phyloP scores from a whole-genome alignment of 2,888 invertebrate genomes.

The Euplexia lucipara region DNA sequence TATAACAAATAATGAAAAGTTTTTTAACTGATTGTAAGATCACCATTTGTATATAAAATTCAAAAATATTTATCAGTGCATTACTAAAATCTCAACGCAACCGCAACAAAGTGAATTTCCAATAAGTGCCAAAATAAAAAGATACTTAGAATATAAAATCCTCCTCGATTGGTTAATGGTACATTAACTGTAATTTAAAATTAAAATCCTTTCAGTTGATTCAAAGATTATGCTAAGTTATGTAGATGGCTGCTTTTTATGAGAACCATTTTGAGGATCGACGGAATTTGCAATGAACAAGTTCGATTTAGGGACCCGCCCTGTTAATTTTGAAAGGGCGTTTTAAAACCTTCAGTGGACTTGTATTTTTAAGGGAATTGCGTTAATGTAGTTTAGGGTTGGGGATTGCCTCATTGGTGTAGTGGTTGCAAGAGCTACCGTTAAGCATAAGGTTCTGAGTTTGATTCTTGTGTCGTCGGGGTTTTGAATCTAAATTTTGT shows the following conservation, averaged over 20 bases:
- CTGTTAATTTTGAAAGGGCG: constrained; percentile 59
- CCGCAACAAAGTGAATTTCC: constrained; percentile 39
- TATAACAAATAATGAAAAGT: too few relatives aligned
- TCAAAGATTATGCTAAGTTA: constrained; percentile 87
- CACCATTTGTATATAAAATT: not conserved
- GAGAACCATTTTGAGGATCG: constrained; percentile 70
- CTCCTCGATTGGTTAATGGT: constrained; percentile 71
- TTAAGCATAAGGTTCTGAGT: too few relatives aligned
- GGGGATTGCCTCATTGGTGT: not conserved
- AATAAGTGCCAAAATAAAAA: constrained; percentile 52
- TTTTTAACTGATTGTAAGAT: not conserved
- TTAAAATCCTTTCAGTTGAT: constrained; percentile 86
- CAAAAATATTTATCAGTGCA: constrained; percentile 31
- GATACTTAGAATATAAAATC: constrained; percentile 62
- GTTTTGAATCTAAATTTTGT: too few relatives aligned
- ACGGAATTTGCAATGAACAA: constrained; percentile 43
- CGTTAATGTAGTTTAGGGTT: constrained; percentile 25
- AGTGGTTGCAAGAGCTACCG: too few relatives aligned
- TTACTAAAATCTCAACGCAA: constrained; percentile 14
- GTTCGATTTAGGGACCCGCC: constrained; percentile 59
- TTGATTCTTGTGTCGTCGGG: too few relatives aligned
- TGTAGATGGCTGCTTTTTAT: constrained; percentile 83
- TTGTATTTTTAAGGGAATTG: constrained; percentile 46
- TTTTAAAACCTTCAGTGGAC: constrained; percentile 36
- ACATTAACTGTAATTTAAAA: constrained; percentile 83